These are phyloP conservation scores for Drosophila santomea DNA, from an alignment of 1,140 invertebrate genomes.

Conservation along the genomic window DNA sequence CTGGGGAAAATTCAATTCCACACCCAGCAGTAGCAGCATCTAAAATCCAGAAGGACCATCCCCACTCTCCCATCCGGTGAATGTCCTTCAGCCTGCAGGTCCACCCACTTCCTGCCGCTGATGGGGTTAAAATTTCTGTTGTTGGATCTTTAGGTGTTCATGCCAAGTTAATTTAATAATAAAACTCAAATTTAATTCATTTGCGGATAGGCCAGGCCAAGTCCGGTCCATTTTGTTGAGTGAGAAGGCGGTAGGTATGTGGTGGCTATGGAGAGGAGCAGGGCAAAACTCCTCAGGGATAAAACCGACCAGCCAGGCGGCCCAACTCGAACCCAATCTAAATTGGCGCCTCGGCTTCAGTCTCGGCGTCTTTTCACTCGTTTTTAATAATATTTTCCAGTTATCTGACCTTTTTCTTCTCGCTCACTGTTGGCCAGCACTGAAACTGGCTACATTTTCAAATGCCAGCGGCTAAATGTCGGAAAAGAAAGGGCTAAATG, in stretches of 20 bases:
- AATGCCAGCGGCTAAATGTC: slow-evolving; percentile 46
- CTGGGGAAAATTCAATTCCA: slow-evolving; percentile 69
- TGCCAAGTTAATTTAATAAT: slow-evolving; percentile 84
- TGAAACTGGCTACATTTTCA: slow-evolving; percentile 45
- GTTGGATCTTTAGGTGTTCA: slow-evolving; percentile 83
- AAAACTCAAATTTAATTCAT: slow-evolving; percentile 84
- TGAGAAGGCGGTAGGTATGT: neutral
- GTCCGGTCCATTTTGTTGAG: slow-evolving; percentile 15
- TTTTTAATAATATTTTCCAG: slow-evolving; percentile 83
- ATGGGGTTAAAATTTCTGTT: slow-evolving; percentile 72
- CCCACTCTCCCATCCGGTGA: slow-evolving; percentile 18
- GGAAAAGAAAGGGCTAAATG: slow-evolving; percentile 26
- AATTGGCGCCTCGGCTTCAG: slow-evolving; percentile 13
- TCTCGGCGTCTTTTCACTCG: slow-evolving; percentile 63
- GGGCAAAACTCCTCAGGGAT: slow-evolving; percentile 70
- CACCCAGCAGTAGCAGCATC: slow-evolving; percentile 17
- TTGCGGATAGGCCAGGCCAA: slow-evolving; percentile 75
- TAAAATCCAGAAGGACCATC: slow-evolving; percentile 22
- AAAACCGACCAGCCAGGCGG: slow-evolving; percentile 7
- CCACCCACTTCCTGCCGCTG: slow-evolving; percentile 15
- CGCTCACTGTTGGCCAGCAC: slow-evolving; percentile 44
- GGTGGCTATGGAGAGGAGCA: too few relatives aligned
- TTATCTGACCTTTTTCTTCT: slow-evolving; percentile 81
- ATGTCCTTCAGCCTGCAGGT: slow-evolving; percentile 21
- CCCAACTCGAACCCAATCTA: slow-evolving; percentile 15